These are phyloP conservation scores for Tillus elongatus DNA, from an alignment of 2,888 invertebrate species.

Conservation along the genomic window DNA sequence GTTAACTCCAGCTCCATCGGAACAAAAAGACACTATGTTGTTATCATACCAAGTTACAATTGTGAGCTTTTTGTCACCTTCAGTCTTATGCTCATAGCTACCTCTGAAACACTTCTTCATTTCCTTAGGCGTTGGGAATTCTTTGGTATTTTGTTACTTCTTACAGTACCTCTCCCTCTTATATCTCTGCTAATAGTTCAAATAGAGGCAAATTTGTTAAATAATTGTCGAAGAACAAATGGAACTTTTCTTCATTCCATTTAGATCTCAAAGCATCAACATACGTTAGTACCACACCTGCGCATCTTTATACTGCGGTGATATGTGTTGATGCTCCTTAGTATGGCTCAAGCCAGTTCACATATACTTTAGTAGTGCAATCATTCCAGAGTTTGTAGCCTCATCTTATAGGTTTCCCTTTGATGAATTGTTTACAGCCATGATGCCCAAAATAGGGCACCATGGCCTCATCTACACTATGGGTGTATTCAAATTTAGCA, in stretches of 20 bases:
- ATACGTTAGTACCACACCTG: conserved; percentile 13
- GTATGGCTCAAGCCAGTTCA: conserved; percentile 27
- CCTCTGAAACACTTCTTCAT: background rate
- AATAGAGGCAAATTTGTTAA: conserved; percentile 15
- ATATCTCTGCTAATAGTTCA: too few species aligned
- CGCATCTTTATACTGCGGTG: conserved; percentile 15
- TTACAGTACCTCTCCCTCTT: conserved; percentile 12
- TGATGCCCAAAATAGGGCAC: conserved; percentile 33
- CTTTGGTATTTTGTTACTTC: conserved; percentile 1
- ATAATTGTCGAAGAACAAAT: conserved; percentile 17
- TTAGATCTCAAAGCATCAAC: conserved; percentile 9
- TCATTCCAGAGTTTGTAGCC: conserved; percentile 29
- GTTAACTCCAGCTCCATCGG: conserved; percentile 2
- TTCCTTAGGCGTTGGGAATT: conserved; percentile 1
- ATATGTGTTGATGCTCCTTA: conserved; percentile 19
- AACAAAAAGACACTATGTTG: background rate
- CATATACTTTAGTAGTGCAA: conserved; percentile 23
- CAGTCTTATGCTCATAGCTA: conserved; percentile 1
- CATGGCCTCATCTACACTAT: conserved; percentile 33
- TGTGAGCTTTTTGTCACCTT: conserved; percentile 2
- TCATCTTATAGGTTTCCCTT: conserved; percentile 27
- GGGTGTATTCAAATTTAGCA: conserved; percentile 24
- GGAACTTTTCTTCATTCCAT: conserved; percentile 5
- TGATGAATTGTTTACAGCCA: conserved; percentile 29
- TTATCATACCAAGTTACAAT: too few species aligned